Percentiles rank a stretch among this genome's conserved stretches.
phyloP scores from a whole-genome alignment of 1,140 invertebrate species.

The Homarus americanus region DNA sequence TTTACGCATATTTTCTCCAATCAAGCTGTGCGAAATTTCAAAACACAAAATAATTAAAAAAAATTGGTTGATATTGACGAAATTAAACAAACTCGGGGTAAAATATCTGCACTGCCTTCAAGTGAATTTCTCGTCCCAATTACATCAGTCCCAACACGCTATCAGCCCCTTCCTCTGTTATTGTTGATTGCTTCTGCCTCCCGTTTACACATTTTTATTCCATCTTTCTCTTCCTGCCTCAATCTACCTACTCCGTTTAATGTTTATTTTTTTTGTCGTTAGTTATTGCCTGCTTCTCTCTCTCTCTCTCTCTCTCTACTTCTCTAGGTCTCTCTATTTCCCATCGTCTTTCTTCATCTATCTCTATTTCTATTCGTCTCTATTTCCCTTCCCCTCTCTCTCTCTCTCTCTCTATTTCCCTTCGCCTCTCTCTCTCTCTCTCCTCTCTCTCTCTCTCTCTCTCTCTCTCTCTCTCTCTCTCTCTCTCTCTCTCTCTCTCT shows the following conservation, averaged over 20 bases:
- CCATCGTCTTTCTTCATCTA: slow-evolving; percentile 10
- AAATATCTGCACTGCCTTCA: neutral
- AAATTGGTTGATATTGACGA: neutral
- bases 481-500: neutral
- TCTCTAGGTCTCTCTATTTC: slow-evolving; percentile 30
- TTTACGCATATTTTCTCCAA: too few relatives aligned
- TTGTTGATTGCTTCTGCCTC: neutral
- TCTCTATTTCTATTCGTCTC: slow-evolving; percentile 25
- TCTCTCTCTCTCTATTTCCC: neutral
- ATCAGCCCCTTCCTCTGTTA: neutral
- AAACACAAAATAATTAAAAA: neutral
- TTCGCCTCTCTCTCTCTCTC: neutral
- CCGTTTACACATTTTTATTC: neutral
- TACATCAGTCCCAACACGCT: neutral
- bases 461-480: neutral
- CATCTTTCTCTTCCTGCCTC: neutral
- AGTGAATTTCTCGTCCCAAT: neutral
- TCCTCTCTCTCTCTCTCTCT: neutral
- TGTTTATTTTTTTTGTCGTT: neutral
- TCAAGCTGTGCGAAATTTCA: neutral
- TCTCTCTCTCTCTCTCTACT: slow-evolving; percentile 24
- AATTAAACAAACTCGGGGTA: neutral
- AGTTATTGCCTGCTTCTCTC: neutral
- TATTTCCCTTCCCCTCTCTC: neutral
- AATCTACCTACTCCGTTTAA: neutral